phyloP scores from a whole-genome alignment of 2,888 invertebrate species.

The Oligia fasciuncula region DNA sequence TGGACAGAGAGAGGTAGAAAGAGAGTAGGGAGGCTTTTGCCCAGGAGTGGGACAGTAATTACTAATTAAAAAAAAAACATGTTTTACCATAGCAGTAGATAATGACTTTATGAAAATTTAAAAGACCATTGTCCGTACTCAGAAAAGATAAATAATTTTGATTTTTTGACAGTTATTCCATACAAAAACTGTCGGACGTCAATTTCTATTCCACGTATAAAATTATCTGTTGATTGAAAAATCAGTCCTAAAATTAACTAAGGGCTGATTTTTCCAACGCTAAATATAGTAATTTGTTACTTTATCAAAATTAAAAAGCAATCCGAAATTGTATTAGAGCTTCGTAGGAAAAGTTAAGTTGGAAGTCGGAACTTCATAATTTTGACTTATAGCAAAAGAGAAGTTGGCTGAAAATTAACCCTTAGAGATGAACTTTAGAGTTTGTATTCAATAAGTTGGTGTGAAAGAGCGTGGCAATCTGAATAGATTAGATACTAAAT shows the following conservation, averaged over 20 bases:
- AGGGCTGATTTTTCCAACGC: no score
- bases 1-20: neutral
- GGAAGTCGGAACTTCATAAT: constrained; percentile 42
- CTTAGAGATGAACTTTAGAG: constrained; percentile 31
- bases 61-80: neutral
- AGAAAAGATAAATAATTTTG: neutral
- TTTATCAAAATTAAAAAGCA: constrained; percentile 20
- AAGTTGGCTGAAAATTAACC: constrained; percentile 33
- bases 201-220: no score
- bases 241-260: no score
- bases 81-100: neutral
- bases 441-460: constrained; percentile 16
- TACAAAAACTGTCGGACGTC: no score
- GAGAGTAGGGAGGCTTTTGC: neutral
- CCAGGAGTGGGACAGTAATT: no score
- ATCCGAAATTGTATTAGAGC: constrained; percentile 14
- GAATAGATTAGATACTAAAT: constrained; percentile 8
- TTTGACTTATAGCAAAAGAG: constrained; percentile 39
- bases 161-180: no score
- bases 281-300: constrained; percentile 1
- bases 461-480: constrained; percentile 11
- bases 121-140: neutral
- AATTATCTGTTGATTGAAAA: no score
- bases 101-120: neutral
- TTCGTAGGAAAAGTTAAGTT: constrained; percentile 25